Percentiles rank a stretch among this genome's conserved stretches.
phyloP scores from a whole-genome alignment of 2,113 vertebrate genomes.

The Mionectes macconnelli region DNA sequence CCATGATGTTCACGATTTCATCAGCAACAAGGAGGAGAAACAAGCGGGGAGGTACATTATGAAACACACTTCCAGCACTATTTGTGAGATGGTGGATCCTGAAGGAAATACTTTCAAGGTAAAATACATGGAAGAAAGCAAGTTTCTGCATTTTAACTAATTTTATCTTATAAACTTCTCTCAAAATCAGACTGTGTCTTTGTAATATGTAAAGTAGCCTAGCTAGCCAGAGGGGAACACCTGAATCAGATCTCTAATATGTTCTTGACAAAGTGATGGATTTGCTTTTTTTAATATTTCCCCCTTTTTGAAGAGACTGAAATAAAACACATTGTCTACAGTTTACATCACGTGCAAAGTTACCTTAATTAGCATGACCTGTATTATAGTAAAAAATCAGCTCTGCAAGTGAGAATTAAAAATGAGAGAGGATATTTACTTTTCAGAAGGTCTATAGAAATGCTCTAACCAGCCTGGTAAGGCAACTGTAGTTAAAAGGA shows the following conservation, averaged over 20 bases:
- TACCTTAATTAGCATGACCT: not conserved
- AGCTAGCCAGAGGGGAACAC: not conserved
- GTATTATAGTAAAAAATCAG: not conserved
- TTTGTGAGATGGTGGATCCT: slow-evolving; percentile 83
- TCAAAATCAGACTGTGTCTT: not conserved
- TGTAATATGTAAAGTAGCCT: not conserved
- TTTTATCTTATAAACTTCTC: not conserved
- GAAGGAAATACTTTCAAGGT: slow-evolving; percentile 89
- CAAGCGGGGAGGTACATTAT: slow-evolving; percentile 81
- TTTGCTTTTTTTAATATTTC: not conserved
- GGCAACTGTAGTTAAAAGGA: not conserved
- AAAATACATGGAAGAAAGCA: not conserved
- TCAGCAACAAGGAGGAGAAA: slow-evolving; percentile 37
- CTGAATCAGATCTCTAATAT: not conserved
- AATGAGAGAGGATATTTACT: not conserved
- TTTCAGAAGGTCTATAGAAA: not conserved
- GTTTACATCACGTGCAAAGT: not conserved
- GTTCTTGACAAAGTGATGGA: not conserved
- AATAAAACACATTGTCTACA: not conserved
- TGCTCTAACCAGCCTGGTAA: not conserved
- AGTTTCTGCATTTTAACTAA: not conserved
- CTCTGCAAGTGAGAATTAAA: not conserved
- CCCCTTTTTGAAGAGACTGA: not conserved
- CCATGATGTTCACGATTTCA: slow-evolving; percentile 54
- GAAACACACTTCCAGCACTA: slow-evolving; percentile 77